Percentiles rank a stretch among this genome's conserved stretches.
These are phyloP conservation scores for Buphagus erythrorhynchus DNA, from an alignment of 2,797 vertebrate genomes.

Conservation along the genomic window DNA sequence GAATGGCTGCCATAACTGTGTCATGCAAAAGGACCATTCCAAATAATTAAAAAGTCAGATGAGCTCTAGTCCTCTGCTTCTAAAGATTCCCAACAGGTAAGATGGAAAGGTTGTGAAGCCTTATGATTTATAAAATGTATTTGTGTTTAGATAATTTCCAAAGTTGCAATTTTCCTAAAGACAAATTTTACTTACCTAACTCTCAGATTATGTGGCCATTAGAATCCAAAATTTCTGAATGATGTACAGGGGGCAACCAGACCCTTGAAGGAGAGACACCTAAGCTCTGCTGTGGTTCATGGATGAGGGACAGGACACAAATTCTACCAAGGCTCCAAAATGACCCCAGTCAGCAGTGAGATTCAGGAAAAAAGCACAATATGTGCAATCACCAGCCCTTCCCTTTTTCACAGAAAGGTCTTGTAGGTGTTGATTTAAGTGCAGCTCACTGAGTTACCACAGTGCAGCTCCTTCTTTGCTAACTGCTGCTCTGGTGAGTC, in stretches of 20 bases:
- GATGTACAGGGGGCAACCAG: neutral
- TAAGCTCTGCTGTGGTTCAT: neutral
- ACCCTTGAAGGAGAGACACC: neutral
- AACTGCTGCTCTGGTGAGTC: neutral
- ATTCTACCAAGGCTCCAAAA: neutral
- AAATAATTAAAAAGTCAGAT: neutral
- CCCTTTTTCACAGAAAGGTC: neutral
- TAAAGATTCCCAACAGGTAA: neutral
- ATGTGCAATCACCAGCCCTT: neutral
- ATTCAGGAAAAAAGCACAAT: neutral
- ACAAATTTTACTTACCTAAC: neutral
- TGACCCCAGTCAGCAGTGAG: fast-evolving
- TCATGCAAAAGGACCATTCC: neutral
- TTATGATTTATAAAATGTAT: neutral
- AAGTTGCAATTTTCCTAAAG: neutral
- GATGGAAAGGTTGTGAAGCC: neutral
- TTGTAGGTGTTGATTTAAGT: neutral
- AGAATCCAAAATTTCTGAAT: neutral
- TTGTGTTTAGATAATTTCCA: neutral
- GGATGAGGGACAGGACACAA: neutral
- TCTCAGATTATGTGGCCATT: neutral
- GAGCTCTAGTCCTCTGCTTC: neutral
- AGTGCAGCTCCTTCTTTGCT: neutral
- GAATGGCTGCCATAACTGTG: neutral
- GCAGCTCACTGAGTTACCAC: neutral